Evolutionary conservation across 2,113 vertebrate species (phyloP).

Genomic region (Psilopsiagon aymara): DNA sequence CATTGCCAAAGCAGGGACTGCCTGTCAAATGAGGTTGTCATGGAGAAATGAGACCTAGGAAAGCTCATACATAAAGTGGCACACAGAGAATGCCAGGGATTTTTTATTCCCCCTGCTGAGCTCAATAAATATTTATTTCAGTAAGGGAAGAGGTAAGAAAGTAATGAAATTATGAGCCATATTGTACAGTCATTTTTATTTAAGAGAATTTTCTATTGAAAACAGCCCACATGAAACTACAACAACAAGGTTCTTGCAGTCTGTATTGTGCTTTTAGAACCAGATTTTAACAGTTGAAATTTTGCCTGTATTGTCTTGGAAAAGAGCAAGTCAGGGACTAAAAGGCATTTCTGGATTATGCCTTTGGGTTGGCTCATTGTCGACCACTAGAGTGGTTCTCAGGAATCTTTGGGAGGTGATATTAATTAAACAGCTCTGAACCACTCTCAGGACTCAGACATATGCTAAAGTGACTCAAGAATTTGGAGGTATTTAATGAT

Average conservation of each 20-base stretch:
- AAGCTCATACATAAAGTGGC: constrained; percentile 43
- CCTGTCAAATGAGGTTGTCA: constrained; percentile 81
- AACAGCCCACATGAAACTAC: not conserved
- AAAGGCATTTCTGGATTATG: not conserved
- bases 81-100: constrained; percentile 19
- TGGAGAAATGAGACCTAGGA: constrained; percentile 75
- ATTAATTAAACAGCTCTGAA: not conserved
- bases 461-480: not conserved
- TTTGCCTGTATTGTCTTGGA: not conserved
- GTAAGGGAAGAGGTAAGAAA: constrained; percentile 23
- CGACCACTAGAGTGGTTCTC: not conserved
- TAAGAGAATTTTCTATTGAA: constrained; percentile 5
- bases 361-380: not conserved
- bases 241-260: not conserved
- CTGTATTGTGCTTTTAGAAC: not conserved
- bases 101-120: constrained; percentile 25
- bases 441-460: not conserved
- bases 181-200: constrained; percentile 36
- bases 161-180: constrained; percentile 40
- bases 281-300: not conserved
- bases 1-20: constrained; percentile 76
- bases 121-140: constrained; percentile 57
- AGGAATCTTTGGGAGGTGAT: not conserved
- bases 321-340: not conserved
- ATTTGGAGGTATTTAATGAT: not conserved